These are phyloP conservation scores for Smithornis capensis DNA, from an alignment of 2,113 vertebrate species.

Conservation along the genomic window DNA sequence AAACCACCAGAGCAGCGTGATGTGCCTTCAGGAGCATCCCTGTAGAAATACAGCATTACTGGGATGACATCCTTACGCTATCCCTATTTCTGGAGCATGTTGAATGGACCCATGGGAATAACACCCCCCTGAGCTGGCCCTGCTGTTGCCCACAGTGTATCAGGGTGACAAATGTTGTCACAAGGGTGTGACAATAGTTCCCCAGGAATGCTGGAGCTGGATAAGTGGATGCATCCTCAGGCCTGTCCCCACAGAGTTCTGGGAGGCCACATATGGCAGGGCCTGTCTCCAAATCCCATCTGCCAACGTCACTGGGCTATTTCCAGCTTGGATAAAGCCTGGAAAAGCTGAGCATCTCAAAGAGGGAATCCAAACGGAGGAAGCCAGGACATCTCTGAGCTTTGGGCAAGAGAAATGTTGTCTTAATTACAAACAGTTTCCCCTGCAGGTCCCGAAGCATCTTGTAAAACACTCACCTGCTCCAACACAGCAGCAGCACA, in stretches of 20 bases:
- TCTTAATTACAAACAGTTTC: not conserved
- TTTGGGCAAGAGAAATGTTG: not conserved
- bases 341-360: not conserved
- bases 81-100: not conserved
- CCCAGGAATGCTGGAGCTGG: not conserved
- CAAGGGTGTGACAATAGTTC: rapidly evolving
- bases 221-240: not conserved
- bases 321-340: not conserved
- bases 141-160: rapidly evolving
- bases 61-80: not conserved
- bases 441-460: not conserved
- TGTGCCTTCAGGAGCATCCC: not conserved
- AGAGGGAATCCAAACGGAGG: not conserved
- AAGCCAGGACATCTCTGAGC: not conserved
- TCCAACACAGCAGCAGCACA: not conserved
- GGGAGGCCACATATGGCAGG: not conserved
- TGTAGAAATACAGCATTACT: not conserved
- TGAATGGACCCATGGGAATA: not conserved
- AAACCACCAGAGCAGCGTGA: not conserved
- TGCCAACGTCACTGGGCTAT: no score
- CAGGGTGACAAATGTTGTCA: not conserved
- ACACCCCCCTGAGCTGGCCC: not conserved
- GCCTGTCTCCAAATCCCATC: no score
- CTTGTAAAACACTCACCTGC: not conserved
- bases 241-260: not conserved